Evolutionary conservation across 2,113 vertebrate genomes (phyloP).

Genomic region (Periophthalmodon schlosseri): DNA sequence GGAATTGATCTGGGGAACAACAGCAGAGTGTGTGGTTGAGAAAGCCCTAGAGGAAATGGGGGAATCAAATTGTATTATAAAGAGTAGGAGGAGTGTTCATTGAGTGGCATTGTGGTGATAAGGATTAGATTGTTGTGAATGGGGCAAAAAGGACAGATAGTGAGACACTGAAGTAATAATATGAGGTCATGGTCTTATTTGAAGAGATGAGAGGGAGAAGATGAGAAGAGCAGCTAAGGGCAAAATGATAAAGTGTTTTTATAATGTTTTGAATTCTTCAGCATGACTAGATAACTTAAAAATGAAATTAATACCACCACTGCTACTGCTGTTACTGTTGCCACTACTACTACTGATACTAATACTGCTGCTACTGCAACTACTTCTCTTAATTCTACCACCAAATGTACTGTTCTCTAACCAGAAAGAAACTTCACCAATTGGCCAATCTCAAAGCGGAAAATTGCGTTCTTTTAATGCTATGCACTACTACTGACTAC

Average conservation of each 20-base stretch:
- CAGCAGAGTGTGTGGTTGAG: slow-evolving; percentile 8
- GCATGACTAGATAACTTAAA: background rate
- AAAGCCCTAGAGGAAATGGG: slow-evolving; percentile 21
- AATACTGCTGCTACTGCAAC: too few species aligned
- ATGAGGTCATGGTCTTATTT: slow-evolving; percentile 48
- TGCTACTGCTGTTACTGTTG: too few species aligned
- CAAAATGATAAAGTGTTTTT: slow-evolving; percentile 8
- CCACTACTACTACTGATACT: too few species aligned
- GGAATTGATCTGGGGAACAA: slow-evolving; percentile 14
- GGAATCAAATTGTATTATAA: slow-evolving; percentile 43
- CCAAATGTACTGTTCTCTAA: too few species aligned
- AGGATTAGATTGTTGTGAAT: slow-evolving; percentile 52
- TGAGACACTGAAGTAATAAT: slow-evolving; percentile 23
- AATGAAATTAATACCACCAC: background rate
- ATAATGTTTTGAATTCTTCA: slow-evolving; percentile 16
- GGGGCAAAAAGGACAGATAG: slow-evolving; percentile 31
- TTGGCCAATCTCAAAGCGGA: too few species aligned
- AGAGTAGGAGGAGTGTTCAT: slow-evolving; percentile 15
- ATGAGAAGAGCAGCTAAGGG: slow-evolving; percentile 30
- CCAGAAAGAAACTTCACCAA: too few species aligned
- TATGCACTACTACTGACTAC: too few species aligned
- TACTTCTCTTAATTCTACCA: too few species aligned
- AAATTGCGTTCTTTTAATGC: too few species aligned
- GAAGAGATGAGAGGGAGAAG: slow-evolving; percentile 35
- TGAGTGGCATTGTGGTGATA: slow-evolving; percentile 36